Base-by-base conservation (phyloP, 1,140 invertebrate species). In the Octopus bimaculoides region DNA sequence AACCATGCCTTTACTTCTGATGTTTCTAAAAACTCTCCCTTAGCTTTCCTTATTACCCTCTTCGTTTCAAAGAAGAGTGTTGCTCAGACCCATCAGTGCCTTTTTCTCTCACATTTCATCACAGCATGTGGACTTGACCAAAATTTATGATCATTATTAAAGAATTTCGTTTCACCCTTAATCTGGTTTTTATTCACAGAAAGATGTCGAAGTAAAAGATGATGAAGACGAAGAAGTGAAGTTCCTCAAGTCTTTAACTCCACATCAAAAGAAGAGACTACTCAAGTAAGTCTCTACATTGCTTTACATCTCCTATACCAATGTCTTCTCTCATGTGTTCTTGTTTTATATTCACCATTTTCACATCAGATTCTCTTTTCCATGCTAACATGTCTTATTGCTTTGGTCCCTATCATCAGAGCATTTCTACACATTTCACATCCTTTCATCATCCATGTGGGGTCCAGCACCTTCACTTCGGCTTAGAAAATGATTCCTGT, bases 201-300 rank as follows among this genome's bases (percentile, higher is more conserved):
- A 90, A 86, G 78, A 91, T 20, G 77, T 91, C 9, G 81, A 88
- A 7, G 90, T 86, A 83, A 91, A 90, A 69, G 82, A 85, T 41
- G 89, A 87, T 82, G 87, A 88, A 69, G 94, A 95, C 79, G 92
- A 94, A n/a, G 90, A 96, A 91, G 91, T 93, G 12, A 92, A 93
- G 79, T 95, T 98, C 82, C 89, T 98, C 0, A 96, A 95, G 87
- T 94, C 94, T 6, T 88, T 98, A 7, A 94, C 93, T 14, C 94
- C 94, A 80, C 95, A 96, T 88, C 95, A 98, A 85, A 98, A 98
- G 87, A 94, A 96, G 83, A 97, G 96, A 86, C 89, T 98, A 75
- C 90, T 98, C 5, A 96, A 94, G 93, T 95, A 92, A 91, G 91
- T 91, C 52, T 17, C n/a, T 77, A 20, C 53, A 73, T 77, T 3